Evolutionary conservation across 2,888 invertebrate species (phyloP).

Genomic region (Drosophila picticornis): DNA sequence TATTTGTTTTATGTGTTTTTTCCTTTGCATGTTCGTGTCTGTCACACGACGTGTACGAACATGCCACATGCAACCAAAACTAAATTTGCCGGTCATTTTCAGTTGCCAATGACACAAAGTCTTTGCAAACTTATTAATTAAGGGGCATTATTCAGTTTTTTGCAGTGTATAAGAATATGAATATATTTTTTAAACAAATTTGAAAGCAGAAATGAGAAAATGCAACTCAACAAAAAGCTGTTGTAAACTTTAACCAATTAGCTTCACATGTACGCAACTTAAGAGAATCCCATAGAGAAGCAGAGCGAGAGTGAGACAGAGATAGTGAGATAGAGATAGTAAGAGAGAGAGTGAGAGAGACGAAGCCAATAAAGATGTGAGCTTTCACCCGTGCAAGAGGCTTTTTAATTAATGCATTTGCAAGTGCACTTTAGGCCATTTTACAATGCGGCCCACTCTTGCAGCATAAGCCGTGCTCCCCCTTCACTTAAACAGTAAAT

Average conservation of each 20-base stretch:
- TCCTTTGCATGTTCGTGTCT: conserved; percentile 19
- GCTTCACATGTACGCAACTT: conserved; percentile 1
- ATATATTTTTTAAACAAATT: background rate
- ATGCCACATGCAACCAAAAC: conserved; percentile 15
- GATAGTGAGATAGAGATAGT: background rate
- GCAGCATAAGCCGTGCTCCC: conserved; percentile 20
- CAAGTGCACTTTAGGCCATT: conserved; percentile 68
- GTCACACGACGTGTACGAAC: background rate
- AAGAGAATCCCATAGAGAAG: conserved; percentile 24
- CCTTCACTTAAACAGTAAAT: background rate
- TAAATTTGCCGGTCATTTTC: background rate
- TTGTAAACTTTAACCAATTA: conserved; percentile 8
- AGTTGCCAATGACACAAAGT: background rate
- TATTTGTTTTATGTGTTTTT: conserved; percentile 23
- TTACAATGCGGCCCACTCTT: conserved; percentile 33
- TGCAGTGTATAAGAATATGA: background rate
- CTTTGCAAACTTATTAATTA: background rate
- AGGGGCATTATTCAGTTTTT: background rate
- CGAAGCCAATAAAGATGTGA: conserved; percentile 56
- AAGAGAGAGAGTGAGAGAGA: background rate
- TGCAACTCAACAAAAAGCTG: background rate
- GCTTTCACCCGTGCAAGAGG: conserved; percentile 38
- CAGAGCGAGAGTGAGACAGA: background rate
- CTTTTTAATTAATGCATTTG: conserved; percentile 55
- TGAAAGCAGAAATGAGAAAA: background rate